phyloP scores from a whole-genome alignment of 2,797 vertebrate species.

The Scolopax rusticola region DNA sequence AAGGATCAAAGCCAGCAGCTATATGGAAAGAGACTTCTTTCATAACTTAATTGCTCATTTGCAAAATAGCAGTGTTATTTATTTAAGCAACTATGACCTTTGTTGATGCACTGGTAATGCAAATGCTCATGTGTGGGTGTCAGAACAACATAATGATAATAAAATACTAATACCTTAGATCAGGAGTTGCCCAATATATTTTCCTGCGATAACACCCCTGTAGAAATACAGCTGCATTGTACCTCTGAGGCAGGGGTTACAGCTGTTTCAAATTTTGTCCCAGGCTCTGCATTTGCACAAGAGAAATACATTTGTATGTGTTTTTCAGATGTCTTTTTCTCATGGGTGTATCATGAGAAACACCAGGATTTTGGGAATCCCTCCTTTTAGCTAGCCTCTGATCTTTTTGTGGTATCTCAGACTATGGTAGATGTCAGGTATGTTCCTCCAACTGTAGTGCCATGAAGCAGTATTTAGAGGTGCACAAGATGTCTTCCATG shows the following conservation, averaged over 20 bases:
- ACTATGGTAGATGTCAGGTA: not conserved
- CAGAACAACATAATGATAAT: not conserved
- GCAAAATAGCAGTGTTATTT: not conserved
- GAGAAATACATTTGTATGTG: not conserved
- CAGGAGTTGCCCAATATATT: not conserved
- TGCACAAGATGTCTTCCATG: not conserved
- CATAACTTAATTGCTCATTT: constrained; percentile 14
- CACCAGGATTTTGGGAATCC: not conserved
- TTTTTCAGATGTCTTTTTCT: not conserved
- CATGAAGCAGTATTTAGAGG: not conserved
- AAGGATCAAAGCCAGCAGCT: constrained; percentile 13
- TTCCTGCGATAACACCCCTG: not conserved
- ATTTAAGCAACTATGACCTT: not conserved
- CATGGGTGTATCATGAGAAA: not conserved
- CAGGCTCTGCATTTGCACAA: not conserved
- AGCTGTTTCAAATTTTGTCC: not conserved
- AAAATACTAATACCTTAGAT: not conserved
- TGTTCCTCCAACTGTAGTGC: not conserved
- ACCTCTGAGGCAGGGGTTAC: not conserved
- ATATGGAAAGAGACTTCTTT: not conserved
- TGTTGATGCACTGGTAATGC: not conserved
- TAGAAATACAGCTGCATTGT: not conserved
- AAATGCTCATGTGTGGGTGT: not conserved
- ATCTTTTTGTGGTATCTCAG: not conserved
- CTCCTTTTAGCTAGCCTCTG: not conserved